These are phyloP conservation scores for Nemopilema nomurai DNA, from an alignment of 30 jellyfish, hydroid and myxozoan species.

Conservation along the genomic window DNA sequence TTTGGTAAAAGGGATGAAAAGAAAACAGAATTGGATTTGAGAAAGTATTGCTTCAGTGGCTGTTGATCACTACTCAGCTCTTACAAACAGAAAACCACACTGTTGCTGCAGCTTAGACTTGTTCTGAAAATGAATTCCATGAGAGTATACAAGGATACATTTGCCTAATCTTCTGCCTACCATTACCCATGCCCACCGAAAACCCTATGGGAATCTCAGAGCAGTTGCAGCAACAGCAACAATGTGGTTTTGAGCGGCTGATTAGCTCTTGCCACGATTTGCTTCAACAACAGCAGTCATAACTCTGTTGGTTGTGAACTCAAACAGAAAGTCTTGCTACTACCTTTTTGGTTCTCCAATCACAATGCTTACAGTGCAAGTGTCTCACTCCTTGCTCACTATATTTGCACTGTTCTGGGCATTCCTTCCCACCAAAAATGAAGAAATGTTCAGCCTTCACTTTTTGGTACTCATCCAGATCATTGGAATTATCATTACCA, in stretches of 20 bases:
- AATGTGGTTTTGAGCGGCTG: constrained; percentile 25
- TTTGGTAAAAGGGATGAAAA: neutral
- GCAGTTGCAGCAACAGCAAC: constrained; percentile 32
- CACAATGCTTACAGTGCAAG: constrained; percentile 72
- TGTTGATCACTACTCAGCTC: constrained; percentile 35
- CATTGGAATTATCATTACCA: constrained; percentile 48
- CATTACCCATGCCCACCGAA: neutral
- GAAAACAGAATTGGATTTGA: neutral
- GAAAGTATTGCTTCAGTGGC: neutral
- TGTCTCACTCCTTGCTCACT: constrained; percentile 72
- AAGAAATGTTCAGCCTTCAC: constrained; percentile 66
- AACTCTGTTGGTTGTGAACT: neutral
- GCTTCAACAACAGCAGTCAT: neutral
- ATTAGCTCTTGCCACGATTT: neutral
- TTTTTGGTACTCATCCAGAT: constrained; percentile 65
- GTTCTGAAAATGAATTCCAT: constrained; percentile 4
- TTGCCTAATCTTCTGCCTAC: neutral
- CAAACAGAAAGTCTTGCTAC: neutral
- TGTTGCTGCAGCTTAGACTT: constrained; percentile 56
- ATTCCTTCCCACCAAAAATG: constrained; percentile 73
- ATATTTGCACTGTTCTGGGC: constrained; percentile 73
- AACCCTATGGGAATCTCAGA: neutral
- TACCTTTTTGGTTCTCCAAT: constrained; percentile 78
- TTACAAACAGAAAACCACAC: constrained; percentile 51
- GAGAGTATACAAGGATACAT: constrained; percentile 76